Evolutionary conservation across 2,888 invertebrate genomes (phyloP).

Genomic region (Drosophila mettleri): DNA sequence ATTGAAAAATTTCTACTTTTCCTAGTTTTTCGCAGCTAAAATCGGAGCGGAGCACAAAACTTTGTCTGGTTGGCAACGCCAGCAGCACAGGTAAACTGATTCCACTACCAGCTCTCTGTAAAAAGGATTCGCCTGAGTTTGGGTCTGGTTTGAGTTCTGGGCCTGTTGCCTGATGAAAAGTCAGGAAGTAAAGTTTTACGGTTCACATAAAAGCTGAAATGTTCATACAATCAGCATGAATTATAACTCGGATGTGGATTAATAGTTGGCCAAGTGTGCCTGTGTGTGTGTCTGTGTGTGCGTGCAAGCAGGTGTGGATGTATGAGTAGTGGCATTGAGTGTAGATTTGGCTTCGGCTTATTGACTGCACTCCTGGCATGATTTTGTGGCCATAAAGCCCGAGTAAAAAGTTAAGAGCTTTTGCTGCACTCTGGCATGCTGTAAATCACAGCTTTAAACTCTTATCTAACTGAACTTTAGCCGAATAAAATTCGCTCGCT

Average conservation of each 20-base stretch:
- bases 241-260: constrained; percentile 81
- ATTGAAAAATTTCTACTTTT: constrained; percentile 64
- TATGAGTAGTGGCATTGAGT: constrained; percentile 13
- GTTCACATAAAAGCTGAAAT: constrained; percentile 80
- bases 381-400: constrained; percentile 38
- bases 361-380: constrained; percentile 34
- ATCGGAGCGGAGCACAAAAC: constrained; percentile 58
- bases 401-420: constrained; percentile 44
- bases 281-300: constrained; percentile 14
- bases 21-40: constrained; percentile 37
- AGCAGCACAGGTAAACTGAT: constrained; percentile 45
- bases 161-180: constrained; percentile 70
- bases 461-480: constrained; percentile 16
- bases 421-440: constrained; percentile 34
- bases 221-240: constrained; percentile 81
- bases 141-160: constrained; percentile 26
- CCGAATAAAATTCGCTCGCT: not conserved
- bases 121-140: constrained; percentile 17
- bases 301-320: not conserved
- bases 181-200: constrained; percentile 80
- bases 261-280: constrained; percentile 68
- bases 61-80: constrained; percentile 53
- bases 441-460: constrained; percentile 26
- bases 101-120: not conserved
- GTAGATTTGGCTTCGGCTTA: constrained; percentile 43